Evolutionary conservation across 2,113 vertebrate species (phyloP).

Genomic region (Dermatemys mawii): DNA sequence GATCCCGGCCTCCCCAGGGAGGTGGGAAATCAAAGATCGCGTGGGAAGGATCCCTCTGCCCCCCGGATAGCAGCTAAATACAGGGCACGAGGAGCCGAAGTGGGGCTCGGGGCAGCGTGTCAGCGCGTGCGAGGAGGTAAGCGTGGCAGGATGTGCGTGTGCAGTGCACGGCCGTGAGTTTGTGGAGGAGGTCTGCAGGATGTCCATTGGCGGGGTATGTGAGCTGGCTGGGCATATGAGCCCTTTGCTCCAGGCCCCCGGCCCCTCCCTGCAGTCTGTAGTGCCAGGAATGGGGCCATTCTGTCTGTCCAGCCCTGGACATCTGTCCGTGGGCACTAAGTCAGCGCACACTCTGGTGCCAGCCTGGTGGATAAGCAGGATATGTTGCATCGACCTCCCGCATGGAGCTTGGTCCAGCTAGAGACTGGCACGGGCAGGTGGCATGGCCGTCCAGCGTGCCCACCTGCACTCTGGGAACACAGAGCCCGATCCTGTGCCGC

Average conservation of each 20-base stretch:
- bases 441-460: too few relatives aligned
- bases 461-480: not conserved
- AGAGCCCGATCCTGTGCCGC: not conserved
- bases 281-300: not conserved
- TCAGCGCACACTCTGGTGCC: not conserved
- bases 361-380: not conserved
- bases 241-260: not conserved
- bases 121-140: too few relatives aligned
- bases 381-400: accelerated
- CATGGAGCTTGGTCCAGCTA: accelerated
- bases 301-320: not conserved
- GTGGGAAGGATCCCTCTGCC: not conserved
- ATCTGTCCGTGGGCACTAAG: not conserved
- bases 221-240: not conserved
- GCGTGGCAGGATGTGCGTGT: not conserved
- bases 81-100: not conserved
- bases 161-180: not conserved
- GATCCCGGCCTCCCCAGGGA: not conserved
- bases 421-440: too few relatives aligned
- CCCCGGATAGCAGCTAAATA: not conserved
- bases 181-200: too few relatives aligned
- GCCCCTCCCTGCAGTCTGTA: not conserved
- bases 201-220: too few relatives aligned
- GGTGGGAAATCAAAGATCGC: not conserved
- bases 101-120: not conserved